Base-by-base conservation (phyloP, 2,113 vertebrate genomes). In the Cervus canadensis region DNA sequence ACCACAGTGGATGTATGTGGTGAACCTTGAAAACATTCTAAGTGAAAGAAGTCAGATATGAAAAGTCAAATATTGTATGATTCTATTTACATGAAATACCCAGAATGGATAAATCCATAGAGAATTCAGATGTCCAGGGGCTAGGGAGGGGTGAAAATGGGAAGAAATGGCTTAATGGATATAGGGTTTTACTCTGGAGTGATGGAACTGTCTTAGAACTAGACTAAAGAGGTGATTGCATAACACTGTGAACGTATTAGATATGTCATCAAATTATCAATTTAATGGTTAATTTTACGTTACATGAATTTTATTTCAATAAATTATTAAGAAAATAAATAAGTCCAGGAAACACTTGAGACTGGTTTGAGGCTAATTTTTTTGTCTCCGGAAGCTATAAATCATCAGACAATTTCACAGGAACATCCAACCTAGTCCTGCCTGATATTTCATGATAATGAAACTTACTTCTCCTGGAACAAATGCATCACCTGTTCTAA, bases 361-460 rank as follows among this genome's bases (percentile, higher is more conserved):
- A 99, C 96, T 99, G 74, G 99, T 99, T 98, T 99, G 96, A 99
- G 99, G 98, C 99, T 99, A 98, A 99, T 99, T 99, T 99, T 99
- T 98, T 99, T 99, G 98, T 92, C 99, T 99, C 95, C 99, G 99
- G 99, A 99, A 99, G 99, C 99, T 99, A 98, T 99, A 99, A 98
- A 99, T 98, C 98, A 99, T 98, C 97, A 99, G 99, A 97, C 99
- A 99, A 95, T 99, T 99, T 99, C 99, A 99, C 7, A 99, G 99
- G 95, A 99, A 99, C 99, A 99, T 99, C 99, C 99, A 99, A 98
- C 99, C 99, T 98, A 99, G 99, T 48, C 99, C 99, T 14, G 99
- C 99, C 30, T 99, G 99, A 98, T 99, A 99, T 98, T 99, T 99
- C 99, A 99, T 99, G 96, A 99, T 99, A 96, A 99, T 99, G 92